These are phyloP conservation scores for Drosophila paranaensis DNA, from an alignment of 2,888 invertebrate species.

Conservation along the genomic window DNA sequence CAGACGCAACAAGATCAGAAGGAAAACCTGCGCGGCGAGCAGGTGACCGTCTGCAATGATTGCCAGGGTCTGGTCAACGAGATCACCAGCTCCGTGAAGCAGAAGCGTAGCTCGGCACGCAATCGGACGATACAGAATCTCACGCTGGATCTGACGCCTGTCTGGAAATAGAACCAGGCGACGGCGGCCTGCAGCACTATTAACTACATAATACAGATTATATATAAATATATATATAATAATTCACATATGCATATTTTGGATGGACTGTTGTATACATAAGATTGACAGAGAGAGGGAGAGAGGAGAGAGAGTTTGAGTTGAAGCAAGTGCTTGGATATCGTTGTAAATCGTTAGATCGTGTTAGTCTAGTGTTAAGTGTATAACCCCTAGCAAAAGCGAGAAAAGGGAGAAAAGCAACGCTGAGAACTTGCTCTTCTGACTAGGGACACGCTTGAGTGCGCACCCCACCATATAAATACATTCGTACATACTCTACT, in stretches of 20 bases:
- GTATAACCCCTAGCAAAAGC: constrained; percentile 7
- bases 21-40: constrained; percentile 90
- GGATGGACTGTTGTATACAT: constrained; percentile 71
- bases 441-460: constrained; percentile 59
- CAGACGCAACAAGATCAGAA: constrained; percentile 84
- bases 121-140: constrained; percentile 93
- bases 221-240: constrained; percentile 21
- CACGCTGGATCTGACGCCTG: constrained; percentile 93
- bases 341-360: constrained; percentile 44
- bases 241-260: constrained; percentile 52
- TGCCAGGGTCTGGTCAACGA: constrained; percentile 97
- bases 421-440: constrained; percentile 52
- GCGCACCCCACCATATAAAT: constrained; percentile 70
- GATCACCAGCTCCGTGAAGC: constrained; percentile 93
- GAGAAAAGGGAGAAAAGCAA: constrained; percentile 7
- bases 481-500: constrained; percentile 28
- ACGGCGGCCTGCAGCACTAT: constrained; percentile 25
- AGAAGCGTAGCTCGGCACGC: constrained; percentile 92
- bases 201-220: constrained; percentile 26
- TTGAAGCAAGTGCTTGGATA: constrained; percentile 20
- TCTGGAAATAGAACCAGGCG: constrained; percentile 86
- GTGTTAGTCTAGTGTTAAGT: constrained; percentile 66
- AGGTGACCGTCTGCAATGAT: constrained; percentile 97
- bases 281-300: constrained; percentile 35
- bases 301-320: constrained; percentile 2